These are phyloP conservation scores for Channa striata DNA, from an alignment of 2,797 vertebrate species.

Conservation along the genomic window DNA sequence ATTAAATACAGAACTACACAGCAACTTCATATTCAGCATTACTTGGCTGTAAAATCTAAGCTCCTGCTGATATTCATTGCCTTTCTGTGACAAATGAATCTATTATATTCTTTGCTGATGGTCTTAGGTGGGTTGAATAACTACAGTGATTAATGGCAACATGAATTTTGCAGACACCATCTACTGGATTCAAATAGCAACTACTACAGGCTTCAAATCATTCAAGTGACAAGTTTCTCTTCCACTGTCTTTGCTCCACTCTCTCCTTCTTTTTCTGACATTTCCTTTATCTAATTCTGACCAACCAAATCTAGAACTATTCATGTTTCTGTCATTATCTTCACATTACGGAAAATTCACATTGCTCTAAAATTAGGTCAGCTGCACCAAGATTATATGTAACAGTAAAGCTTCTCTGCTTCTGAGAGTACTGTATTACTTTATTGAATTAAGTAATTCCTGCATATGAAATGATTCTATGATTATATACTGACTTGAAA, in stretches of 20 bases:
- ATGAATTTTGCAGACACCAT: conserved; percentile 79
- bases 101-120: conserved; percentile 71
- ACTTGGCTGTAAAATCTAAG: conserved; percentile 57
- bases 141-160: conserved; percentile 74
- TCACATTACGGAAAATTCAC: conserved; percentile 59
- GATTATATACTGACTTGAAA: conserved; percentile 44
- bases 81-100: conserved; percentile 70
- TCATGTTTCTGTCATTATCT: conserved; percentile 66
- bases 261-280: conserved; percentile 16
- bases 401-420: conserved; percentile 50
- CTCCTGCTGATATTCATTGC: conserved; percentile 58
- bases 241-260: conserved; percentile 7
- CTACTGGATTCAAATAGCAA: conserved; percentile 77
- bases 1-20: conserved; percentile 54
- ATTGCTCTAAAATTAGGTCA: conserved; percentile 73
- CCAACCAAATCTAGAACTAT: conserved; percentile 59
- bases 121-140: conserved; percentile 74
- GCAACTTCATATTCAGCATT: conserved; percentile 54
- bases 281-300: conserved; percentile 52
- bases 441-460: conserved; percentile 73
- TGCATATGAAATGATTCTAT: conserved; percentile 49
- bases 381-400: conserved; percentile 68
- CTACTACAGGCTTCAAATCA: conserved; percentile 69
- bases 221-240: conserved; percentile 52
- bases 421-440: conserved; percentile 49